phyloP scores from a whole-genome alignment of 2,113 vertebrate species.

The Tursiops truncatus region DNA sequence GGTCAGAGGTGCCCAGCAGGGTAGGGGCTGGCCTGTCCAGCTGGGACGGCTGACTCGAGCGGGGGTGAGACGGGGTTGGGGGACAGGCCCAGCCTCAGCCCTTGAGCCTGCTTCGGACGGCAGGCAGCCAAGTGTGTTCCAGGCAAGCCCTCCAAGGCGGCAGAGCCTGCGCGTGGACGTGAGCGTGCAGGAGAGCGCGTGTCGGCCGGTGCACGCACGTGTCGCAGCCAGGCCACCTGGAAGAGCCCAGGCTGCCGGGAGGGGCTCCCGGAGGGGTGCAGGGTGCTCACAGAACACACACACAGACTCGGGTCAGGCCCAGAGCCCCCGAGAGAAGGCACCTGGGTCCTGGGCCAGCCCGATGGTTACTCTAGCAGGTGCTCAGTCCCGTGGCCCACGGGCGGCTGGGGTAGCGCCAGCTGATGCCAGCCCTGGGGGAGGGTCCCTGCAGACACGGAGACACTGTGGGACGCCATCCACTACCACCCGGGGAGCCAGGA shows the following conservation, averaged over 20 bases:
- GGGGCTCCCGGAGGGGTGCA: fast-evolving
- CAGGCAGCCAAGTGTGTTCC: not conserved
- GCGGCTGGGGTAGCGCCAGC: not conserved
- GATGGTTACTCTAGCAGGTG: fast-evolving
- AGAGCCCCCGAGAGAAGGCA: fast-evolving
- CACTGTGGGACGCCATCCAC: not conserved
- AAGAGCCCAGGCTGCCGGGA: too few species aligned
- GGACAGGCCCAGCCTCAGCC: not conserved
- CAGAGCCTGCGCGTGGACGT: not conserved
- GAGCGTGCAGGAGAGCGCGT: not conserved
- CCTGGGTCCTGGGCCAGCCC: too few species aligned
- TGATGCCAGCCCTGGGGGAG: not conserved
- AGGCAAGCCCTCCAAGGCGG: not conserved
- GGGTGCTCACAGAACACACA: not conserved
- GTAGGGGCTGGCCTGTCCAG: not conserved
- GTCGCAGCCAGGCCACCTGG: too few species aligned
- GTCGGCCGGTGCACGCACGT: fast-evolving
- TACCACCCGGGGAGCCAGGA: not conserved
- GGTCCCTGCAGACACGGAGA: not conserved
- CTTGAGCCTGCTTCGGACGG: not conserved
- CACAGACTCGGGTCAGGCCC: not conserved
- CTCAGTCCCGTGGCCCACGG: not conserved
- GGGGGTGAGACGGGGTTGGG: too few species aligned
- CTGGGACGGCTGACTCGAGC: too few species aligned
- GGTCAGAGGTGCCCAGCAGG: not conserved